A percentile compares a stretch with the other conserved stretches of the same genome.
Conservation (phyloP, 1,140 invertebrate genomes). For the Panagrolaimus sp. region DNA sequence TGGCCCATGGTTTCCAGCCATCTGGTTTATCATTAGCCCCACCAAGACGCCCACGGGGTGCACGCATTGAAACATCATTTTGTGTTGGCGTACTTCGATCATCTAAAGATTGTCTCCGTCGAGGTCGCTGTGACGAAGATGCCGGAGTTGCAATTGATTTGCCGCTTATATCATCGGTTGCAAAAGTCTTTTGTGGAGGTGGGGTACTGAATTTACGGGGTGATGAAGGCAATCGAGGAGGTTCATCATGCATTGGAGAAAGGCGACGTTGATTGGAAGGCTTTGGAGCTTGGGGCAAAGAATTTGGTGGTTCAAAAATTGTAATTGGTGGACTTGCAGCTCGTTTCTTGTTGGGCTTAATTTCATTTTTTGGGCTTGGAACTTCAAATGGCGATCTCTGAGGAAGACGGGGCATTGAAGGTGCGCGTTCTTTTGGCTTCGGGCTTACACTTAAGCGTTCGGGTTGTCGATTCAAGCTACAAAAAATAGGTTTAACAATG, state of each 20-base stretch:
- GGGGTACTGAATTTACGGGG: not conserved
- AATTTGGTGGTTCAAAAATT: not conserved
- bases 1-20: slow-evolving; percentile 5
- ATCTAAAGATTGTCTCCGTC: not conserved
- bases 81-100: too few species aligned
- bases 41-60: slow-evolving; percentile 3
- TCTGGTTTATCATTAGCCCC: not conserved
- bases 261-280: not conserved
- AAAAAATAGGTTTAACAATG: not conserved
- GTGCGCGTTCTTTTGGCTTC: not conserved
- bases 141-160: too few species aligned
- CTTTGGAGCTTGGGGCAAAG: not conserved
- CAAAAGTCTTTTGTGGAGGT: too few species aligned
- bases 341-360: not conserved
- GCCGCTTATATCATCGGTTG: too few species aligned
- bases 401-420: slow-evolving; percentile 1
- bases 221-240: not conserved
- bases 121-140: not conserved
- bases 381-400: not conserved
- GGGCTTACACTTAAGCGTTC: not conserved
- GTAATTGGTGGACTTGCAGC: not conserved
- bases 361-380: slow-evolving; percentile 1
- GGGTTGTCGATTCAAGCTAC: not conserved
- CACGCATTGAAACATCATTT: slow-evolving; percentile 12
- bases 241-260: not conserved